A percentile compares a stretch with the other conserved stretches of the same genome.
These are phyloP conservation scores for Dorcus hopei DNA, from an alignment of 2,888 invertebrate species.

Conservation along the genomic window DNA sequence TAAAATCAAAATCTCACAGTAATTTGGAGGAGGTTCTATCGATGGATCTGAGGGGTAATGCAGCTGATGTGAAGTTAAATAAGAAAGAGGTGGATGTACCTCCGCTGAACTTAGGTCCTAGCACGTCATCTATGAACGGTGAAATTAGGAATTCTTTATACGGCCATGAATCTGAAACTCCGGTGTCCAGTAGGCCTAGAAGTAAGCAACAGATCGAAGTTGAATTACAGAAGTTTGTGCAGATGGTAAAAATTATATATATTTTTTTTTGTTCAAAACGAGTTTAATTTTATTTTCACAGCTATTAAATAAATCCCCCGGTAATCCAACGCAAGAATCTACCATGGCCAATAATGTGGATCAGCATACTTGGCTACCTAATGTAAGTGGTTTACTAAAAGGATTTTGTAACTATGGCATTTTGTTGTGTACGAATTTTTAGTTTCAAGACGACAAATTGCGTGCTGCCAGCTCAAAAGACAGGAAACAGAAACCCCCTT, in stretches of 20 bases:
- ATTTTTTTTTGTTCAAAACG: constrained; percentile 5
- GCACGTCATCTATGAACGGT: constrained; percentile 23
- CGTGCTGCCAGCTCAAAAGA: constrained; percentile 5
- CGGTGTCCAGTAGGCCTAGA: constrained; percentile 38
- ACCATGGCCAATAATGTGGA: neutral
- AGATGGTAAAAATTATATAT: constrained; percentile 45
- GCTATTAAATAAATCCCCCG: constrained; percentile 37
- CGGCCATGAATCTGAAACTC: constrained; percentile 36
- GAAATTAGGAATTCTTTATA: constrained; percentile 19
- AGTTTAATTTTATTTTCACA: constrained; percentile 23
- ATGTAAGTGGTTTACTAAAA: constrained; percentile 4
- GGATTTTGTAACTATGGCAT: neutral
- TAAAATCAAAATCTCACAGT: constrained; percentile 37
- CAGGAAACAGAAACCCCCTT: constrained; percentile 11
- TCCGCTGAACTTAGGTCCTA: constrained; percentile 7
- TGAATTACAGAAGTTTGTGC: constrained; percentile 52
- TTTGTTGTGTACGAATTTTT: neutral
- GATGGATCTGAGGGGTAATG: constrained; percentile 6
- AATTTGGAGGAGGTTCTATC: constrained; percentile 39
- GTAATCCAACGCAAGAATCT: constrained; percentile 20
- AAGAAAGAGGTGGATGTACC: neutral
- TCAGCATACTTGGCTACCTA: constrained; percentile 8
- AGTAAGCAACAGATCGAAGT: constrained; percentile 37
- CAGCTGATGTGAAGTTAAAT: neutral
- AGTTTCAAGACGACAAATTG: constrained; percentile 12